These are phyloP conservation scores for Pseudoips prasinana DNA, from an alignment of 2,888 invertebrate genomes.

Conservation along the genomic window DNA sequence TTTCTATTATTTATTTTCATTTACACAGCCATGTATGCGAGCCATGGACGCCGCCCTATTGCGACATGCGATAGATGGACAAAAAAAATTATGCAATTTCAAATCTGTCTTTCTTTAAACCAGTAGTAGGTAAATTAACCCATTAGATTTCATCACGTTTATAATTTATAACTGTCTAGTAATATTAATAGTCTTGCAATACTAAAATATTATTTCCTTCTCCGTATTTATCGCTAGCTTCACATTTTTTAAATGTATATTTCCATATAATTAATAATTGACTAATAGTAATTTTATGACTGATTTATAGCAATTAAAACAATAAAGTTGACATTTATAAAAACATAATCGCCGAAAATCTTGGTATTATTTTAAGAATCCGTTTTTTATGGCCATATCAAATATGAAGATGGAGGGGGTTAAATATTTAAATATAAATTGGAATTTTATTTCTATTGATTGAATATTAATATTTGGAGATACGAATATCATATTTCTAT, in stretches of 20 bases:
- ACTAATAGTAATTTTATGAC: conserved; percentile 20
- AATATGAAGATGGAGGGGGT: neutral
- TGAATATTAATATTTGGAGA: conserved; percentile 1
- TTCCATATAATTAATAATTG: conserved; percentile 21
- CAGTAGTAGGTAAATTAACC: no score
- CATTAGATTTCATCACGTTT: no score
- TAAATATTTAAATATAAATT: neutral
- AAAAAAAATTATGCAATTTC: no score
- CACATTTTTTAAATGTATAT: neutral
- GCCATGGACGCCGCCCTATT: no score
- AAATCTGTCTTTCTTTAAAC: no score
- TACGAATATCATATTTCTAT: conserved; percentile 3
- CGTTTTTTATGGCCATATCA: conserved; percentile 6
- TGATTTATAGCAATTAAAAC: conserved; percentile 20
- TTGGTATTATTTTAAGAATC: conserved; percentile 4
- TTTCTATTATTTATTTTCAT: no score
- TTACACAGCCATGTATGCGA: no score
- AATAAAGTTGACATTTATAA: conserved; percentile 9
- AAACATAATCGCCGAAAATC: conserved; percentile 2
- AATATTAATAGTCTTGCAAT: no score
- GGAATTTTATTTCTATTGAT: conserved; percentile 1
- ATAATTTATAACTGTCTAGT: no score
- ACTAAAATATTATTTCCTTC: no score
- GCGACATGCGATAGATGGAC: no score
- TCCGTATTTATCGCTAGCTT: no score